These are phyloP conservation scores for Pangasius sanitwongsei DNA, from an alignment of 2,797 vertebrate species.

Conservation along the genomic window DNA sequence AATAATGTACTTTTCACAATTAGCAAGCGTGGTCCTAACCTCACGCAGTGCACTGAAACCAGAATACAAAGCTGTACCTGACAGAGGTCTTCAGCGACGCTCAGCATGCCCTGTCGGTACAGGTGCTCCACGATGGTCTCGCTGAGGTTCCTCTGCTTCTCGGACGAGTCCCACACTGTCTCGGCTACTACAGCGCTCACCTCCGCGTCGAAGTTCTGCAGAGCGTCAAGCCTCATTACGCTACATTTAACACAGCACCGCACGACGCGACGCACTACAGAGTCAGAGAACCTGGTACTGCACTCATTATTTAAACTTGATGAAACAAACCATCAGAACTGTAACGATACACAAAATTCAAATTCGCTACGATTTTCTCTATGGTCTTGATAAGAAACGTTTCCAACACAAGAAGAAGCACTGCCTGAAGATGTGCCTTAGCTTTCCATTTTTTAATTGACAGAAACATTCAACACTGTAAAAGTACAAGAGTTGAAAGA, in stretches of 20 bases:
- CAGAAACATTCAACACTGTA: no score
- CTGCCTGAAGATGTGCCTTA: no score
- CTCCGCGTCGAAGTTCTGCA: constrained; percentile 89
- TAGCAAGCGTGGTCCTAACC: neutral
- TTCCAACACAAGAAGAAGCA: no score
- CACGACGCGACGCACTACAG: neutral
- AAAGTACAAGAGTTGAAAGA: neutral
- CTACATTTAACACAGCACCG: neutral
- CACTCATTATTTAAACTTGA: neutral
- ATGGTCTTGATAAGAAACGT: no score
- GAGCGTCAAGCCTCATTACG: constrained; percentile 27
- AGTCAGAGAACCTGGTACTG: neutral
- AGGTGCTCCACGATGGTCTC: constrained; percentile 89
- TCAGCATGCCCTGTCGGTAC: constrained; percentile 89
- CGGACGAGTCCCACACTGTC: constrained; percentile 85
- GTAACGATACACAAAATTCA: neutral
- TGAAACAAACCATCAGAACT: neutral
- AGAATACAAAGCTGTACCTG: constrained; percentile 71
- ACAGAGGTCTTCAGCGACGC: constrained; percentile 88
- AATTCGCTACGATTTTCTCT: neutral
- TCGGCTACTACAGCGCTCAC: constrained; percentile 89
- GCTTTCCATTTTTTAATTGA: no score
- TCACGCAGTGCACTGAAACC: neutral
- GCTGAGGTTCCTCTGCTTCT: constrained; percentile 87
- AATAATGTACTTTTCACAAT: neutral